These are phyloP conservation scores for Rallus limicola DNA, from an alignment of 2,113 vertebrate species.

Conservation along the genomic window DNA sequence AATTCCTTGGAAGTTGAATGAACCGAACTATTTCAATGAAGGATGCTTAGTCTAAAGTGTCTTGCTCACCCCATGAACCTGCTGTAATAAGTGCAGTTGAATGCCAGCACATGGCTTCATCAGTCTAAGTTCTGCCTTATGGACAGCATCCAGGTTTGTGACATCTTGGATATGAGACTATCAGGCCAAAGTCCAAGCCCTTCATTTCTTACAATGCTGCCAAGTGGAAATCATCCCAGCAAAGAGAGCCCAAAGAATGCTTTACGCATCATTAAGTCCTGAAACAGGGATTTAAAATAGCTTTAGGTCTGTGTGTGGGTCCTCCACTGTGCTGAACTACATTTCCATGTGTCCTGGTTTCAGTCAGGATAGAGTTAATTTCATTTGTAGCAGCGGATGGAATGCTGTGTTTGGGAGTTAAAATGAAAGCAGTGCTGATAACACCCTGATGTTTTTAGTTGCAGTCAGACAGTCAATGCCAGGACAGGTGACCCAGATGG, in stretches of 20 bases:
- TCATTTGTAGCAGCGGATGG: too few species aligned
- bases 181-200: background rate
- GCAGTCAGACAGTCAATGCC: too few species aligned
- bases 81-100: background rate
- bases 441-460: too few species aligned
- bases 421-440: too few species aligned
- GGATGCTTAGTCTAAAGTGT: background rate
- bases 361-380: too few species aligned
- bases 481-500: too few species aligned
- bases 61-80: background rate
- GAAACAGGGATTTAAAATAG: conserved; percentile 2
- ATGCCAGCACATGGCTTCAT: background rate
- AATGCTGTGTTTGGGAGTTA: too few species aligned
- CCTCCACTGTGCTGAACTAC: background rate
- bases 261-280: background rate
- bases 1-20: background rate
- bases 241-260: background rate
- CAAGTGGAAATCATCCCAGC: background rate
- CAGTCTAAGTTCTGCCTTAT: background rate
- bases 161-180: background rate
- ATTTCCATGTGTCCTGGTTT: background rate
- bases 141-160: background rate
- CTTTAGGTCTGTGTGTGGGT: background rate
- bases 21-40: background rate
- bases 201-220: background rate